Percentiles rank a stretch among this genome's conserved stretches.
These are phyloP conservation scores for Bombylius discolor DNA, from an alignment of 2,888 invertebrate genomes.

Conservation along the genomic window DNA sequence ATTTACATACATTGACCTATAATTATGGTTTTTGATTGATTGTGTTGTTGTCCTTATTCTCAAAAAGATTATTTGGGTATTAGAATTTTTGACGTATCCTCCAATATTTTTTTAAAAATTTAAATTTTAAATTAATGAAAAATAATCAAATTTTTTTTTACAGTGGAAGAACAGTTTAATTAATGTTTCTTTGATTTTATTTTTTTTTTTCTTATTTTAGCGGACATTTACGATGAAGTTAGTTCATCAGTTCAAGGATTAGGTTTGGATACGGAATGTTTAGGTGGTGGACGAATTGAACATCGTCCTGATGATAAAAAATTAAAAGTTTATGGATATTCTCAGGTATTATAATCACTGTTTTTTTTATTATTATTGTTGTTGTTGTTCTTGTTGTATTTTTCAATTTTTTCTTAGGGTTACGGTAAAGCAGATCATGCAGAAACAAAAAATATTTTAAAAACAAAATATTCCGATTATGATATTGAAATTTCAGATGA, in stretches of 20 bases:
- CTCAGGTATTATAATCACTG: slow-evolving; percentile 45
- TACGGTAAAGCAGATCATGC: slow-evolving; percentile 86
- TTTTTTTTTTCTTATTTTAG: slow-evolving; percentile 36
- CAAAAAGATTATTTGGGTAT: too few species aligned
- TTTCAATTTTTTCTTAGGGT: slow-evolving; percentile 41
- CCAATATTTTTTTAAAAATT: too few species aligned
- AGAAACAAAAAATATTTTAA: slow-evolving; percentile 58
- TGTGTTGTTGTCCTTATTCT: too few species aligned
- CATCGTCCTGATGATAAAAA: slow-evolving; percentile 64
- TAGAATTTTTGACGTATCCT: too few species aligned
- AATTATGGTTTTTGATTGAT: too few species aligned
- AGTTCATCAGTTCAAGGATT: slow-evolving; percentile 25
- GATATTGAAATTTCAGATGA: slow-evolving; percentile 45
- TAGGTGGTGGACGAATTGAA: slow-evolving; percentile 86
- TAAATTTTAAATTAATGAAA: too few species aligned
- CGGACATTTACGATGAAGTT: slow-evolving; percentile 66
- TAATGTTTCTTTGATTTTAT: background rate
- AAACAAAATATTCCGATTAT: slow-evolving; percentile 60
- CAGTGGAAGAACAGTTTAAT: too few species aligned
- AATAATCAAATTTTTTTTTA: too few species aligned
- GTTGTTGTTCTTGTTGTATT: background rate
- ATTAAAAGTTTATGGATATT: slow-evolving; percentile 86
- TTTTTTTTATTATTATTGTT: background rate
- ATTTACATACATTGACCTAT: too few species aligned
- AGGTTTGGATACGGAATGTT: slow-evolving; percentile 60